Base-by-base conservation (phyloP, 2,113 vertebrate genomes). In the Gulo gulo region DNA sequence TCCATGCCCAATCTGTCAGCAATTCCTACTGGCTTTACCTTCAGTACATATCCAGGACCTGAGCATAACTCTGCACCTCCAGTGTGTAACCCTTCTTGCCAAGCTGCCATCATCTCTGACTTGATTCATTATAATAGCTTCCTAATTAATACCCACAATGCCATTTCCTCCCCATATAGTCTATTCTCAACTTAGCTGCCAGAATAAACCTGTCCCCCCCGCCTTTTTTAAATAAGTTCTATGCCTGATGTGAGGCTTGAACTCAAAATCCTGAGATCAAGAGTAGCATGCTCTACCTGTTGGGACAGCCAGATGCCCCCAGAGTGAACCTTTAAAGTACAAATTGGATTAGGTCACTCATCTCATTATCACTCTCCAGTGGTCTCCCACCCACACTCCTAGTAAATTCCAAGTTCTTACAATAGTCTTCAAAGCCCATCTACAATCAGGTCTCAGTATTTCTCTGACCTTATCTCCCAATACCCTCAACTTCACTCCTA, bases 331-430 rank as follows among this genome's bases (percentile, higher is more conserved):
- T 78, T 80, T 34, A 73, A 45, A 90, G 29, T 16, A 91, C 82
- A 86, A 61, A 4, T 16, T 91, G 76, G 15, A 84, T 91, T 83
- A 83, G 81, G 15, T 45, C n/a, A 84, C 23, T 87, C 2, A 82
- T 90, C 50, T 86, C 36, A 67, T 74, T 80, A 71, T 65, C 82
- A 88, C 26, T 55, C 14, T 73, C 31, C 15, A 92, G 50, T 50
- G 26, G 16, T 92, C 96, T 94, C 42, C 78, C 24, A 96, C 29
- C 29, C 31, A 57, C 36, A 89, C 11, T 85, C 39, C 21, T 31
- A 88, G 23, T 47, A 82, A 96, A 90, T 90, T 95, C 36, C 26
- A 90, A 93, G 78, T 87, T 92, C 26, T 87, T 83, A 83, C 7
- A 89, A 50, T 39, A 45, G 80, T 23, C 52, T 97, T 83, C 59